Conservation (phyloP, 2,113 vertebrate species). For the Hippocampus comes region DNA sequence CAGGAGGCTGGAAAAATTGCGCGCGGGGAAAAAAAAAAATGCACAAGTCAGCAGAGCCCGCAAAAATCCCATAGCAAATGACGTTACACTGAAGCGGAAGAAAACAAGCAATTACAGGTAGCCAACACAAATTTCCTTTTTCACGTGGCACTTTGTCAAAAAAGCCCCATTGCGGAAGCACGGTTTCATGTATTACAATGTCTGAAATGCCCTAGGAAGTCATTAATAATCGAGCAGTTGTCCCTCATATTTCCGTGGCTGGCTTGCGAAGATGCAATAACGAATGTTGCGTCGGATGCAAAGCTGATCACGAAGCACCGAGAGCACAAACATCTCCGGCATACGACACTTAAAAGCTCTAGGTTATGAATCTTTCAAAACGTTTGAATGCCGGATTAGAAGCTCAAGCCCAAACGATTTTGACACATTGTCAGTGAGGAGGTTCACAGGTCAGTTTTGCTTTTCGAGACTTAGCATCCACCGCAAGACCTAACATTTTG, state of each 20-base stretch:
- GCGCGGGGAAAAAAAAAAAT: constrained; percentile 30
- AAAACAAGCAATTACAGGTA: constrained; percentile 51
- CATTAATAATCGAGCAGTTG: constrained; percentile 57
- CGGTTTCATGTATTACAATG: constrained; percentile 46
- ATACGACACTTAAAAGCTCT: not conserved
- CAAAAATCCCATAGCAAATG: constrained; percentile 44
- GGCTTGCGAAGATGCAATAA: constrained; percentile 45
- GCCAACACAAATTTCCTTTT: constrained; percentile 41
- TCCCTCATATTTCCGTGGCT: constrained; percentile 18
- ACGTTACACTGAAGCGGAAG: constrained; percentile 31
- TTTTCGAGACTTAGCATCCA: constrained; percentile 50
- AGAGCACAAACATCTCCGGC: not conserved
- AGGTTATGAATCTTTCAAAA: not conserved
- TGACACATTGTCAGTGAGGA: not conserved
- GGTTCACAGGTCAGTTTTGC: constrained; percentile 44
- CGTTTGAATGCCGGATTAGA: not conserved
- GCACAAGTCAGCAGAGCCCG: constrained; percentile 45
- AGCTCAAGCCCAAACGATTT: not conserved
- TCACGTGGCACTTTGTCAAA: constrained; percentile 45
- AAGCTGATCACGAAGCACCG: not conserved
- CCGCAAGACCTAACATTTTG: constrained; percentile 59
- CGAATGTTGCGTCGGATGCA: constrained; percentile 10
- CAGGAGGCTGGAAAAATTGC: constrained; percentile 32
- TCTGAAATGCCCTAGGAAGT: constrained; percentile 31
- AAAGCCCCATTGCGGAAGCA: constrained; percentile 12